Evolutionary conservation across 2,797 vertebrate genomes (phyloP).

Genomic region (Ceryle rudis): DNA sequence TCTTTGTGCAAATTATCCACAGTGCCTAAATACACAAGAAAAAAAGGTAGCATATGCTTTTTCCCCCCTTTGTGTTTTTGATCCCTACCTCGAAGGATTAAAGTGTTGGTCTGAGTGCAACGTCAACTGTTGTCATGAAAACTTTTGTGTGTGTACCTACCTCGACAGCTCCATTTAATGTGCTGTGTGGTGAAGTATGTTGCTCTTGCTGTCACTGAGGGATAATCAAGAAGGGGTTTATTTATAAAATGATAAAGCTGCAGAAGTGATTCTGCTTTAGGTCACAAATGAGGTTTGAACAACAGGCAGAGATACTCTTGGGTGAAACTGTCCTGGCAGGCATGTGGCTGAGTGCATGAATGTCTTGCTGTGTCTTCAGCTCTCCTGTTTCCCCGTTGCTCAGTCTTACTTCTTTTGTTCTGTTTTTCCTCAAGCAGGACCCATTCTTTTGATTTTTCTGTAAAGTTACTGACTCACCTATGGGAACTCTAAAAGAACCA

Average conservation of each 20-base stretch:
- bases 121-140: neutral
- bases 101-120: neutral
- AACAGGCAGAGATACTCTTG: neutral
- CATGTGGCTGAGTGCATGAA: neutral
- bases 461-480: constrained; percentile 20
- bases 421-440: neutral
- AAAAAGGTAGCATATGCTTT: neutral
- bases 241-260: neutral
- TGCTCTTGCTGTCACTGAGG: neutral
- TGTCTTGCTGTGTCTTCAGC: neutral
- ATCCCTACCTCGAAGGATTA: neutral
- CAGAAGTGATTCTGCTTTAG: neutral
- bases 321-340: neutral
- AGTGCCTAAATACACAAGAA: neutral
- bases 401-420: neutral
- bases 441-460: constrained; percentile 25
- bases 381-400: neutral
- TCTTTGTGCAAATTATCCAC: neutral
- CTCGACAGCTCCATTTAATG: neutral
- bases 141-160: neutral
- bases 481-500: constrained; percentile 4
- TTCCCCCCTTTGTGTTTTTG: neutral
- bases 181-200: neutral
- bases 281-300: neutral
- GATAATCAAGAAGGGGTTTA: neutral